Percentiles rank a stretch among this genome's conserved stretches.
Conservation (phyloP, 2,113 vertebrate species). For the Neoarius graeffei region DNA sequence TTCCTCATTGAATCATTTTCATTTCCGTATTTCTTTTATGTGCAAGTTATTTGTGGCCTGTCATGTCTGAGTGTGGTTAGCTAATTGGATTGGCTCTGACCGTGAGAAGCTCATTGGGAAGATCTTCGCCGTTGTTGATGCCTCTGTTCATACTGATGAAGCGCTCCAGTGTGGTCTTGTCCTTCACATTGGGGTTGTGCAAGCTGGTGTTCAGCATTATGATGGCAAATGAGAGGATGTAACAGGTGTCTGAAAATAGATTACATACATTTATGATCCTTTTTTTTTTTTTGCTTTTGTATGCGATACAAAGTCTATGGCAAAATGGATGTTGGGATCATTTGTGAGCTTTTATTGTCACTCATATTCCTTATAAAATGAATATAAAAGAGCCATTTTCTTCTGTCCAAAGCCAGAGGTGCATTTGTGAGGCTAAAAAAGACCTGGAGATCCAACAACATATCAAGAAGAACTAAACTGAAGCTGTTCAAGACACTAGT, state of each 20-base stretch:
- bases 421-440: too few species aligned
- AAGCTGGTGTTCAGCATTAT: constrained; percentile 98
- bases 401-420: too few species aligned
- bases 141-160: constrained; percentile 92
- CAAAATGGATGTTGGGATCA: neutral
- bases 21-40: neutral
- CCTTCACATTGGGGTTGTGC: constrained; percentile 95
- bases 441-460: too few species aligned
- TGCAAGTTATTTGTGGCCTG: neutral
- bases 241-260: constrained; percentile 86
- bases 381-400: neutral
- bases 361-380: neutral
- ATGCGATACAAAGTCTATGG: neutral
- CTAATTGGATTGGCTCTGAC: constrained; percentile 66
- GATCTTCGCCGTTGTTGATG: constrained; percentile 85
- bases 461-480: too few species aligned
- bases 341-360: neutral
- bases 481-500: too few species aligned
- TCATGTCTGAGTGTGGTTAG: neutral
- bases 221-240: constrained; percentile 92
- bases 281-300: neutral
- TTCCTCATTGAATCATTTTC: neutral
- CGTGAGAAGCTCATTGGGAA: constrained; percentile 83
- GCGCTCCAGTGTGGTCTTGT: constrained; percentile 86
- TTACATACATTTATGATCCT: neutral